Conservation (phyloP, 2,113 vertebrate species). For the Phoxinus phoxinus region DNA sequence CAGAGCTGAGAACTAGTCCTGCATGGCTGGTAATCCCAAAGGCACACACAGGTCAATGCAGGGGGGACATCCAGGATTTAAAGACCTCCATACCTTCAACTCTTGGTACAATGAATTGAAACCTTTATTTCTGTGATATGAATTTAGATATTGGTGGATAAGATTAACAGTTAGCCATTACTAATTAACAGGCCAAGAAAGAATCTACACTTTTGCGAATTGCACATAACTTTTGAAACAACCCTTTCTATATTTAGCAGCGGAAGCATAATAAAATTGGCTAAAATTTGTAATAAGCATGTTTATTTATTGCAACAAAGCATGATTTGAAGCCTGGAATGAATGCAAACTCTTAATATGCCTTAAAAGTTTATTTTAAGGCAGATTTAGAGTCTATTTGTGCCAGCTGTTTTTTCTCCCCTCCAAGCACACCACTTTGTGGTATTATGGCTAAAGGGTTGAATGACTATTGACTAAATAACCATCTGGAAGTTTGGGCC, state of each 20-base stretch:
- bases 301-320: neutral
- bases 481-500: slow-evolving; percentile 32
- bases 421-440: neutral
- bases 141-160: neutral
- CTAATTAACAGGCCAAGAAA: neutral
- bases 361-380: neutral
- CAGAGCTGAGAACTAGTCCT: slow-evolving; percentile 57
- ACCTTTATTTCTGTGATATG: neutral
- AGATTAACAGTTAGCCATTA: neutral
- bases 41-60: slow-evolving; percentile 57
- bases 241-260: neutral
- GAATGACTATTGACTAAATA: neutral
- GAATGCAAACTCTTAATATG: neutral
- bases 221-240: neutral
- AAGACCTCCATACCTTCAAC: slow-evolving; percentile 1
- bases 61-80: slow-evolving; percentile 24
- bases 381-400: neutral
- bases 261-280: no score
- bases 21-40: slow-evolving; percentile 51
- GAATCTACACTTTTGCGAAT: neutral
- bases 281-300: neutral
- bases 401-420: neutral
- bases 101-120: neutral
- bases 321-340: neutral
- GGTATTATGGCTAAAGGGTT: neutral